Evolutionary conservation across 2,888 invertebrate species (phyloP), one percentile per base, ranked within the genome.

Genomic region (Chouioia cunea): DNA sequence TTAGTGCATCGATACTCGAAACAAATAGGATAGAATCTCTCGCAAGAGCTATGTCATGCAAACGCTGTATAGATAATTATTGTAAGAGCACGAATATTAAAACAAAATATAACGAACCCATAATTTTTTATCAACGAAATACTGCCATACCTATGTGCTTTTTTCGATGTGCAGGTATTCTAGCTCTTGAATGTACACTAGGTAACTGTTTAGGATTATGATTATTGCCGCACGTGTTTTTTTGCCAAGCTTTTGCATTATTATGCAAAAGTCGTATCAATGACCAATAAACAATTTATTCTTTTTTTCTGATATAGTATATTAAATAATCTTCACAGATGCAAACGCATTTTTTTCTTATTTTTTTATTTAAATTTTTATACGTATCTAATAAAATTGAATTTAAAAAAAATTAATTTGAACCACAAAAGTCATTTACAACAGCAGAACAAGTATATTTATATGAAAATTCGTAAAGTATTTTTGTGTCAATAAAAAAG

Each of bases 91-190:
- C 50, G 16, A 54, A 60, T 48, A 23, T 16, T 15, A 22, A 64
- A 16, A 12, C 4, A 43, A 64, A 44, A 58, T 18, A 4, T 50
- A n/a, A 22, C 8, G 8, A 63, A 20, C 44, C 20, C 47, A 4
- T 36, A 36, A 47, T 47, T 44, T 58, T 59, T 70, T 56, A 65
- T 65, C 52, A 65, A 70, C 62, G 63, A 56, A 54, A 70, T 73
- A 73, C 73, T 73, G 75, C 72, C 75, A 73, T 67, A 54, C 23
- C 16, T 54, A 60, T 50, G 36, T 36, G 58, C 53, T 63, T 69
- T 64, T 66, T 66, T 57, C 36, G 27, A 47, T 54, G 44, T 44
- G 58, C 63, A 20, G 15, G 62, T 27, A 48, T 59, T 66, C 52
- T 66, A 36, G 47, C 47, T 65, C 22, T 36, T 15, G 10, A 18